These are phyloP conservation scores for Crocallis elinguaria DNA, from an alignment of 2,888 invertebrate genomes.

Conservation along the genomic window DNA sequence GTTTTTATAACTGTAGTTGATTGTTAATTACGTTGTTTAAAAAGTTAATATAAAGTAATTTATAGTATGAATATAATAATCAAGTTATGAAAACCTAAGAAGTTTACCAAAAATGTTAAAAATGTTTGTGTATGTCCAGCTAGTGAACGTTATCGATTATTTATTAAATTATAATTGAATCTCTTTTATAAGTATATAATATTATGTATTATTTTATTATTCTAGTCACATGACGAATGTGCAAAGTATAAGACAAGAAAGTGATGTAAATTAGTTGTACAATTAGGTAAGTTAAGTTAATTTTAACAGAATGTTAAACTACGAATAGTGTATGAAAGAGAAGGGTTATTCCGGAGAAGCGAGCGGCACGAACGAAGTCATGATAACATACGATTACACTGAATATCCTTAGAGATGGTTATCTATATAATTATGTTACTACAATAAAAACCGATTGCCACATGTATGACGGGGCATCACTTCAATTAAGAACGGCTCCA, in stretches of 20 bases:
- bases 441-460: too few species aligned
- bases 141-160: background rate
- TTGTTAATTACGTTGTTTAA: too few species aligned
- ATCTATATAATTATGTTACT: too few species aligned
- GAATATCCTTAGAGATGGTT: too few species aligned
- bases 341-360: background rate
- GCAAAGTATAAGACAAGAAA: slow-evolving; percentile 74
- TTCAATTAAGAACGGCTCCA: too few species aligned
- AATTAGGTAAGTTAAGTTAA: slow-evolving; percentile 42
- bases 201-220: slow-evolving; percentile 21
- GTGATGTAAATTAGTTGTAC: slow-evolving; percentile 74
- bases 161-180: slow-evolving; percentile 36
- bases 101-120: slow-evolving; percentile 1
- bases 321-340: background rate
- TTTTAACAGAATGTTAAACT: slow-evolving; percentile 32
- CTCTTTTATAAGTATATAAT: slow-evolving; percentile 35
- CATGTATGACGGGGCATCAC: too few species aligned
- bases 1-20: too few species aligned
- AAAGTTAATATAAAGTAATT: background rate
- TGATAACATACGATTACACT: background rate
- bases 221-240: slow-evolving; percentile 56
- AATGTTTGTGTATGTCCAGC: slow-evolving; percentile 16
- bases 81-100: background rate
- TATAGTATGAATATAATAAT: background rate
- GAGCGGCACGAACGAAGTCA: background rate